These are phyloP conservation scores for Drosophila virilis DNA, from an alignment of 1,140 invertebrate species.

Conservation along the genomic window DNA sequence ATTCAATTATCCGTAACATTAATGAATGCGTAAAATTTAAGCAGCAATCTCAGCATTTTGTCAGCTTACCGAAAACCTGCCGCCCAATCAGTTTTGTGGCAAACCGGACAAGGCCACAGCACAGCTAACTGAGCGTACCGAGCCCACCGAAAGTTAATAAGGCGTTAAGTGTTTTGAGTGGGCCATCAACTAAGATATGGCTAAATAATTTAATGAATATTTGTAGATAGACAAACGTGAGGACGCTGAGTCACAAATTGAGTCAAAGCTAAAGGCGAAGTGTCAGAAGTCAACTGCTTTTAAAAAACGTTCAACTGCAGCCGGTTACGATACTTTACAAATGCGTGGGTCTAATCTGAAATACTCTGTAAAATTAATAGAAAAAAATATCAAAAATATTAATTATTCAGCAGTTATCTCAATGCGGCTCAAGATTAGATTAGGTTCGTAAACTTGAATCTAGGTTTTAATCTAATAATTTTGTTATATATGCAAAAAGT, in stretches of 20 bases:
- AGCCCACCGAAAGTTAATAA: conserved; percentile 51
- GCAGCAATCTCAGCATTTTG: conserved; percentile 56
- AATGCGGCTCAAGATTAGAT: too few species aligned
- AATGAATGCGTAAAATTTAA: conserved; percentile 82
- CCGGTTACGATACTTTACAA: too few species aligned
- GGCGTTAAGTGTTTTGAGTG: conserved; percentile 66
- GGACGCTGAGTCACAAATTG: conserved; percentile 18
- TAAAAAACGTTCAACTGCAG: background rate
- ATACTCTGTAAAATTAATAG: conserved; percentile 7
- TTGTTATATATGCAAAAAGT: too few species aligned
- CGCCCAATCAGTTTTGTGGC: conserved; percentile 64
- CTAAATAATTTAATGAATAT: conserved; percentile 75
- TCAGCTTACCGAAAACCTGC: conserved; percentile 52
- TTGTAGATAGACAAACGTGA: conserved; percentile 47
- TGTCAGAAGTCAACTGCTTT: conserved; percentile 4
- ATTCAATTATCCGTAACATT: conserved; percentile 80
- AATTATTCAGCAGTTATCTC: too few species aligned
- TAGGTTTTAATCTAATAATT: too few species aligned
- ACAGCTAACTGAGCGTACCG: conserved; percentile 9
- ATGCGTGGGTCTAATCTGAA: too few species aligned
- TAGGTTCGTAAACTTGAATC: too few species aligned
- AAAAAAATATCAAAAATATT: background rate
- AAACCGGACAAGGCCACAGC: conserved; percentile 30
- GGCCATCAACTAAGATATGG: conserved; percentile 61
- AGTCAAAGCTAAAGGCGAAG: background rate